These are phyloP conservation scores for Aelia acuminata DNA, from an alignment of 2,888 invertebrate genomes.

Conservation along the genomic window DNA sequence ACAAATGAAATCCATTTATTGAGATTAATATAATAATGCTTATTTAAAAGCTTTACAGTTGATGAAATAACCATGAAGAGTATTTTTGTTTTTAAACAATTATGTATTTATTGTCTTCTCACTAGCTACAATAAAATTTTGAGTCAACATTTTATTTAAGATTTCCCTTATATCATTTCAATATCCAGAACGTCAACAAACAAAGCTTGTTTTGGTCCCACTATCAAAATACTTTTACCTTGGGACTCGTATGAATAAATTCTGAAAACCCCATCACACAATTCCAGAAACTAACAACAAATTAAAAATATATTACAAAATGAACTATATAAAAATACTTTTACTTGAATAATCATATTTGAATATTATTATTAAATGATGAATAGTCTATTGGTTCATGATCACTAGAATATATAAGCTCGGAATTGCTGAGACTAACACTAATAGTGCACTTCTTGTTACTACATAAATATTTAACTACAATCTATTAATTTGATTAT, in stretches of 20 bases:
- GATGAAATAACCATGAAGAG: constrained; percentile 10
- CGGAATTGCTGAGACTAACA: constrained; percentile 47
- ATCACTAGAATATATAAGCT: constrained; percentile 55
- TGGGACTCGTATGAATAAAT: constrained; percentile 25
- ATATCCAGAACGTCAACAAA: neutral
- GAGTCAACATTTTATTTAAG: constrained; percentile 3
- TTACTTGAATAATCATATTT: constrained; percentile 50
- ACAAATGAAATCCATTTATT: constrained; percentile 27
- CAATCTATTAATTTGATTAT: constrained; percentile 27
- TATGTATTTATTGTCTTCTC: constrained; percentile 41
- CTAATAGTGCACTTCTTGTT: constrained; percentile 44
- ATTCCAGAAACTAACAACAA: constrained; percentile 2
- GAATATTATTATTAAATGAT: neutral
- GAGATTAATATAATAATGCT: neutral
- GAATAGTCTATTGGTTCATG: constrained; percentile 52
- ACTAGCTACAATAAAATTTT: constrained; percentile 38
- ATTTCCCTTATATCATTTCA: neutral
- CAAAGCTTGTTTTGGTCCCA: constrained; percentile 45
- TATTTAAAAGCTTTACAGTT: constrained; percentile 49
- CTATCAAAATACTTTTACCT: constrained; percentile 39
- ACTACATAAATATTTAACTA: constrained; percentile 33
- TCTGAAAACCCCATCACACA: neutral
- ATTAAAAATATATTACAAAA: constrained; percentile 56
- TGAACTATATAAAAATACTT: constrained; percentile 53
- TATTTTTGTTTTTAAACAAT: neutral